Conservation (phyloP, 2,113 vertebrate species). For the Cranoglanis bouderius region DNA sequence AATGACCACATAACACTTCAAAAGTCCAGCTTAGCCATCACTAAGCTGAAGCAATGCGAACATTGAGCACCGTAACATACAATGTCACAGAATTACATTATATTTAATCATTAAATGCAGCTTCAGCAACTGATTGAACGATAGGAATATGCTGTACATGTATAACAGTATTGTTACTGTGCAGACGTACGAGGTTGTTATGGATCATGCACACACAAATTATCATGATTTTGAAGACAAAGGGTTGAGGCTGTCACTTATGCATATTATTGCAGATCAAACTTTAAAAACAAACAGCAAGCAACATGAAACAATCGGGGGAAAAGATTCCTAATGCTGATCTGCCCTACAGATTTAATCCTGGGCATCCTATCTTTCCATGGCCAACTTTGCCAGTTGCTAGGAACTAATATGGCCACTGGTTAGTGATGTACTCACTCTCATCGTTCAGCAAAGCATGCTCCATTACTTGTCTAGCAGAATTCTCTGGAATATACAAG, state of each 20-base stretch:
- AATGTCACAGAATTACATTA: no score
- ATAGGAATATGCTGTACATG: neutral
- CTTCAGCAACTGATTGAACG: neutral
- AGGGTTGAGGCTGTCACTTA: neutral
- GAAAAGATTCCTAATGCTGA: neutral
- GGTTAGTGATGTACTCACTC: constrained; percentile 79
- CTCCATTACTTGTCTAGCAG: constrained; percentile 86
- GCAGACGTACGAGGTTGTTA: constrained; percentile 32
- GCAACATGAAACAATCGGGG: constrained; percentile 26
- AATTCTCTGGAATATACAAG: constrained; percentile 72
- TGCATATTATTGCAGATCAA: constrained; percentile 20
- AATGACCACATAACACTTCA: constrained; percentile 5
- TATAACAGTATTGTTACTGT: constrained; percentile 12
- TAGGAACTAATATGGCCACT: constrained; percentile 34
- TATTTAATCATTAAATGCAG: neutral
- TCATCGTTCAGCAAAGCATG: constrained; percentile 95
- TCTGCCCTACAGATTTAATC: neutral
- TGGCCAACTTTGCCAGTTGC: constrained; percentile 17
- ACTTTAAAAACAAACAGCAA: constrained; percentile 24
- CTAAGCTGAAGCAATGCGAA: neutral
- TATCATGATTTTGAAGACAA: constrained; percentile 47
- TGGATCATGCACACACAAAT: constrained; percentile 38
- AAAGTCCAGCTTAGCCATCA: neutral
- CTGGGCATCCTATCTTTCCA: neutral
- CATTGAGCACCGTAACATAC: neutral